phyloP scores from a whole-genome alignment of 2,797 vertebrate species.

The Moxostoma hubbsi region DNA sequence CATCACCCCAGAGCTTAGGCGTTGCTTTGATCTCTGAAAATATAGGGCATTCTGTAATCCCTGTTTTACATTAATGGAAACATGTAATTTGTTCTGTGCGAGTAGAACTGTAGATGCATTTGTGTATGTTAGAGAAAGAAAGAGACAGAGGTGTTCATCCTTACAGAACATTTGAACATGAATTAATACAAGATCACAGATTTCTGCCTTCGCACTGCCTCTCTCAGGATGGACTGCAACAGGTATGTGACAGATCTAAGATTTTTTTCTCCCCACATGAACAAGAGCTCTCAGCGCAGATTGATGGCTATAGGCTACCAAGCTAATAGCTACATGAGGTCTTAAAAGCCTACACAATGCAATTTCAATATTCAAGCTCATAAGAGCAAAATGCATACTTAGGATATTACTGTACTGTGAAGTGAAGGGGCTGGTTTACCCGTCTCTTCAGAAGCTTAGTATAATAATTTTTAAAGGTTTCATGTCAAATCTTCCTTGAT shows the following conservation, averaged over 20 bases:
- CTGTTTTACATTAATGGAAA: constrained; percentile 33
- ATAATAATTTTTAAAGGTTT: no score
- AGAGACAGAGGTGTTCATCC: background rate
- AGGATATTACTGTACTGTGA: background rate
- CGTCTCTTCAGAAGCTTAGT: no score
- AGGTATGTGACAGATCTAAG: constrained; percentile 60
- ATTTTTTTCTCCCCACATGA: constrained; percentile 53
- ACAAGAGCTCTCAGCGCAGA: constrained; percentile 64
- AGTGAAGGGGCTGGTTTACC: no score
- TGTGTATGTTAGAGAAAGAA: background rate
- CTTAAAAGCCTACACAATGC: constrained; percentile 14
- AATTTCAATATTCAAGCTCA: constrained; percentile 30
- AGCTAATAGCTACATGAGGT: background rate
- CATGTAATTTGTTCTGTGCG: background rate
- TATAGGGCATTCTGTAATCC: constrained; percentile 51
- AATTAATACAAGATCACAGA: background rate
- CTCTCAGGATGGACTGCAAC: constrained; percentile 62
- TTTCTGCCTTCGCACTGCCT: background rate
- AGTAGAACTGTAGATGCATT: background rate
- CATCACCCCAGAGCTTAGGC: constrained; percentile 6
- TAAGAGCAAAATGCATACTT: constrained; percentile 22
- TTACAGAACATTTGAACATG: background rate
- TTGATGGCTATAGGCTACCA: constrained; percentile 7
- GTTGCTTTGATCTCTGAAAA: constrained; percentile 39
- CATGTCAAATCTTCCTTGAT: no score